Conservation (phyloP, 2,888 invertebrate species). For the Drosophila robusta region DNA sequence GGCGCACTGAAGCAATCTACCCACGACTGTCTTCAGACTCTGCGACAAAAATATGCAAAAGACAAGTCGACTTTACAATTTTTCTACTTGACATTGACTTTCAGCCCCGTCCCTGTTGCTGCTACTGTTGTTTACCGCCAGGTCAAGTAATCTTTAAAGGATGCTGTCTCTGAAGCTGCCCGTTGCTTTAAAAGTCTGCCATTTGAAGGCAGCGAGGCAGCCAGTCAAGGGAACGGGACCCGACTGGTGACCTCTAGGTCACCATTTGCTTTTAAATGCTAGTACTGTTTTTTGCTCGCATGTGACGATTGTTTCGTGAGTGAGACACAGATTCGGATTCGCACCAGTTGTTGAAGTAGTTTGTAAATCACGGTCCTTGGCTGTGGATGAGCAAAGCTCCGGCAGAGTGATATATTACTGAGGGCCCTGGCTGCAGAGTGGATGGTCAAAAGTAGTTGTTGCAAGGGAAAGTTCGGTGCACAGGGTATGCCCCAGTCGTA, state of each 20-base stretch:
- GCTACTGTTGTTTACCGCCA: conserved; percentile 30
- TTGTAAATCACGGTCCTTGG: conserved; percentile 54
- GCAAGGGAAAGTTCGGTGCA: too few species aligned
- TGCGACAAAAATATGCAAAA: conserved; percentile 62
- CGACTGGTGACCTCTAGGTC: background rate
- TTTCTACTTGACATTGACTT: conserved; percentile 75
- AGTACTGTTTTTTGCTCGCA: conserved; percentile 31
- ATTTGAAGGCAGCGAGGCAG: conserved; percentile 33
- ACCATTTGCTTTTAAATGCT: background rate
- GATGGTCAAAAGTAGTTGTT: too few species aligned
- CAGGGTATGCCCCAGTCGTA: too few species aligned
- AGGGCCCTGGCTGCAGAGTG: background rate
- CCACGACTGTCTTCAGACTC: conserved; percentile 20
- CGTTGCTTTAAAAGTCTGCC: conserved; percentile 20
- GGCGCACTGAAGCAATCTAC: background rate
- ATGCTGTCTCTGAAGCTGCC: conserved; percentile 13
- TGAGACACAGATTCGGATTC: too few species aligned
- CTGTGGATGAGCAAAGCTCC: conserved; percentile 29
- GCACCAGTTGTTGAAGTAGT: conserved; percentile 44
- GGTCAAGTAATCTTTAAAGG: conserved; percentile 59
- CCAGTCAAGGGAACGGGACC: background rate
- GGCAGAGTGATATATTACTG: conserved; percentile 43
- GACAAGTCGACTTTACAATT: conserved; percentile 58
- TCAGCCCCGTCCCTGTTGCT: conserved; percentile 18
- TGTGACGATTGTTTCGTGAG: conserved; percentile 72